Evolutionary conservation across 2,113 vertebrate genomes (phyloP), one percentile per base, ranked within the genome.

Genomic region (Prunella himalayana): DNA sequence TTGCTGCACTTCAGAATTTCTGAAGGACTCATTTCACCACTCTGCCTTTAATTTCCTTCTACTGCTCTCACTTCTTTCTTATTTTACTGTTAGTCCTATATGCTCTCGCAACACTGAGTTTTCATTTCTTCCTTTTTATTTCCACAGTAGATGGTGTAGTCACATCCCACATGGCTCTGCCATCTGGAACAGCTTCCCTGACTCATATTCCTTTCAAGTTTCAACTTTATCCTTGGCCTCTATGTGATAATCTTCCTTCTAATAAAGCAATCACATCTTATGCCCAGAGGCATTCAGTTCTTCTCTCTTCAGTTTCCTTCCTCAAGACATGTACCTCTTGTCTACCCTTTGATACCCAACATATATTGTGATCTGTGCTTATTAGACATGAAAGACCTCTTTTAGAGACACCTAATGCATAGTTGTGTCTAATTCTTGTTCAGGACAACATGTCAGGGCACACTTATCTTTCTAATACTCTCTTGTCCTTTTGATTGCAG

Each of bases 101-200:
- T 65, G 42, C 35, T 83, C 82, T 70, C 3, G 17, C 87, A 73
- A 59, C 44, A 56, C 59, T 80, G 63, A 47, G 37, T 96, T 86
- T 96, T 90, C 50, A 66, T 90, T 82, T 95, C 60, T 95, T 92
- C 44, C n/a, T 82, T 91, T 88, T 92, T 77, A 84, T 87, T 94
- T 87, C 80, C 61, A 72, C 61, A 56, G 71, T 95, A 80, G 82
- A 90, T 94, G 44, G 39, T 94, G 60, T 60, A 96, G 79, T 91
- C 83, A 72, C 47, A 82, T 96, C 86, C 82, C 91, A 87, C 87
- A 66, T 78, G 92, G 88, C 82, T 91, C 44, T 90, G 87, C 90
- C 92, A 90, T 95, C 93, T 95, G 92, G 71, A 96, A 76, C 84
- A 91, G 50, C 91, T 96, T 94, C 45, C 85, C 88, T 96, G 90